phyloP scores from a whole-genome alignment of 2,888 invertebrate genomes.

The Dinocampus coccinellae region DNA sequence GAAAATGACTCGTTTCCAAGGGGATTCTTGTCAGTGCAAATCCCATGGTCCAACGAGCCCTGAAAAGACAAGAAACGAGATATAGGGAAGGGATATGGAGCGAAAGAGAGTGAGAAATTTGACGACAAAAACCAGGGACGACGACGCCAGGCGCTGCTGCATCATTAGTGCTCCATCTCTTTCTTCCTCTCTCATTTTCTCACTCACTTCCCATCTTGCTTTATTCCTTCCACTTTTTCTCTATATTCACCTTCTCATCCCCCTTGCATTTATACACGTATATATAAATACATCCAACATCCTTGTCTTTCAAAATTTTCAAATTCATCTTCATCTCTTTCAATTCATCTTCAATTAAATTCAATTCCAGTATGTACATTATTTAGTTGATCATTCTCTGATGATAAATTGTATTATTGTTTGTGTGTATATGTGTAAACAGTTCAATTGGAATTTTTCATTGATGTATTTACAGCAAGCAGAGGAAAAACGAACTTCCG shows the following conservation, averaged over 20 bases:
- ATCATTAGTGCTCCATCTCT: conserved; percentile 59
- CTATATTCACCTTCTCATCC: conserved; percentile 26
- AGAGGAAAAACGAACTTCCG: background rate
- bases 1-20: background rate
- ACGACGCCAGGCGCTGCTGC: conserved; percentile 56
- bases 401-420: background rate
- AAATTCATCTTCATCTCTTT: background rate
- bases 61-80: conserved; percentile 23
- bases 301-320: background rate
- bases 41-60: conserved; percentile 19
- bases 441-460: background rate
- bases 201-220: conserved; percentile 29
- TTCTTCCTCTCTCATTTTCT: conserved; percentile 34
- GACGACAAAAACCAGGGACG: conserved; percentile 44
- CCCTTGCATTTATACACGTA: background rate
- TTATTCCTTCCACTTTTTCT: conserved; percentile 3
- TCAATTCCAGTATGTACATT: background rate
- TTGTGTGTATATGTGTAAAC: background rate
- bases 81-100: conserved; percentile 9
- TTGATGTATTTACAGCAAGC: background rate
- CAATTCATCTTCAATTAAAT: background rate
- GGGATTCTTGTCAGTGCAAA: conserved; percentile 16
- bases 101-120: background rate
- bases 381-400: background rate
- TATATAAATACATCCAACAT: background rate